phyloP scores from a whole-genome alignment of 1,140 invertebrate genomes.

The Ceratosolen fusciceps region DNA sequence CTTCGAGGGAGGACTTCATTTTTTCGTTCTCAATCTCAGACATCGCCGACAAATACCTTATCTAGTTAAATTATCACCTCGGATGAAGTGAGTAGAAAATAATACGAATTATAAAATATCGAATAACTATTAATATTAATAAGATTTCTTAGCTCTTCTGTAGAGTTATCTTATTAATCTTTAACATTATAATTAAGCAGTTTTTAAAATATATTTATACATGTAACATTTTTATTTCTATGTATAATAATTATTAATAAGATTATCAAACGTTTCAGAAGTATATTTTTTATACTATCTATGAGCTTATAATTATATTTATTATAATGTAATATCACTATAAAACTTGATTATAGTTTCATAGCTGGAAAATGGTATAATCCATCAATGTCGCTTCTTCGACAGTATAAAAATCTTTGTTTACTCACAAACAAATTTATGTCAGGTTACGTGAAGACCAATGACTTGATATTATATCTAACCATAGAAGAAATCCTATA shows the following conservation, averaged over 20 bases:
- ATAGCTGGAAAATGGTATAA: not conserved
- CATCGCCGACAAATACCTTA: not conserved
- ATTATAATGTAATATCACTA: no score
- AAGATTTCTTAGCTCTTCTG: not conserved
- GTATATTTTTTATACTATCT: no score
- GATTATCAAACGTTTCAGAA: no score
- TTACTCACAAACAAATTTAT: conserved; percentile 12
- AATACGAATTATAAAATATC: not conserved
- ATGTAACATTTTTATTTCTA: not conserved
- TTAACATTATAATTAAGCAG: not conserved
- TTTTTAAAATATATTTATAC: not conserved
- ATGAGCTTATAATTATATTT: no score
- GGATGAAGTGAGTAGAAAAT: not conserved
- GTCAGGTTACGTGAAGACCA: not conserved
- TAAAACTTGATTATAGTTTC: no score
- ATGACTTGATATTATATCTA: conserved; percentile 25
- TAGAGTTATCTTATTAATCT: not conserved
- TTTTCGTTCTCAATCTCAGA: not conserved
- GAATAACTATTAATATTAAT: not conserved
- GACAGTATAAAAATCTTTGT: conserved; percentile 5
- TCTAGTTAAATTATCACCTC: not conserved
- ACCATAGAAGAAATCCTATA: not conserved
- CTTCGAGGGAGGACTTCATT: not conserved
- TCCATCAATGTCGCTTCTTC: conserved; percentile 2
- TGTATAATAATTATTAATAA: no score